These are phyloP conservation scores for Mus spicilegus DNA, from an alignment of 2,113 vertebrate genomes.

Conservation along the genomic window DNA sequence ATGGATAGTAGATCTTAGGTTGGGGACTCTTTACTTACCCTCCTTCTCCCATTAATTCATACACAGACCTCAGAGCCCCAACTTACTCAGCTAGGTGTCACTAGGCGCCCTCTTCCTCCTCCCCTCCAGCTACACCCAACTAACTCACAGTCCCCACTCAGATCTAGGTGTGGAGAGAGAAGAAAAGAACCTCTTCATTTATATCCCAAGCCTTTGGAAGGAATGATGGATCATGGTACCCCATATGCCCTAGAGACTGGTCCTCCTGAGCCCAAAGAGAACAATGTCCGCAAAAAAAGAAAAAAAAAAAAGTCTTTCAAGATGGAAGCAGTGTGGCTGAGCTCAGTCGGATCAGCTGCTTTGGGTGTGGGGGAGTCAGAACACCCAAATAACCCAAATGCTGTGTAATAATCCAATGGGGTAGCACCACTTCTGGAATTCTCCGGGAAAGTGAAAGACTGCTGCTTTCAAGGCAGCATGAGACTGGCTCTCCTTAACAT, in stretches of 20 bases:
- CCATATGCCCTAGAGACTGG: not conserved
- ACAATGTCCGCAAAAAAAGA: accelerated
- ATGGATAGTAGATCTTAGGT: not conserved
- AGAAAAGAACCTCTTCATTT: not conserved
- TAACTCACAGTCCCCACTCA: not conserved
- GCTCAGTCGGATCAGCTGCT: not conserved
- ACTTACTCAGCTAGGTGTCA: not conserved
- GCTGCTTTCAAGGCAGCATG: not conserved
- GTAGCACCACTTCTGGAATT: not conserved
- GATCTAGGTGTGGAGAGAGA: no score
- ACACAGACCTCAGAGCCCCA: not conserved
- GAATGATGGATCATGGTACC: not conserved
- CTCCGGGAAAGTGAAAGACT: slow-evolving; percentile 22
- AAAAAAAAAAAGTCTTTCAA: not conserved
- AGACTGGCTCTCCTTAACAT: not conserved
- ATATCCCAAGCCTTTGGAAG: not conserved
- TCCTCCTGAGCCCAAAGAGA: not conserved
- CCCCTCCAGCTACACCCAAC: not conserved
- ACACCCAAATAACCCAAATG: not conserved
- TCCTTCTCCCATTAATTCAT: not conserved
- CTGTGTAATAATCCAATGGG: not conserved
- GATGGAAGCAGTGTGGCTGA: not conserved
- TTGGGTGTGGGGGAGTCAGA: not conserved
- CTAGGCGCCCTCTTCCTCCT: not conserved
- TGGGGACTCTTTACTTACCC: no score